Conservation (phyloP, 2,113 vertebrate species). For the Daboia siamensis region DNA sequence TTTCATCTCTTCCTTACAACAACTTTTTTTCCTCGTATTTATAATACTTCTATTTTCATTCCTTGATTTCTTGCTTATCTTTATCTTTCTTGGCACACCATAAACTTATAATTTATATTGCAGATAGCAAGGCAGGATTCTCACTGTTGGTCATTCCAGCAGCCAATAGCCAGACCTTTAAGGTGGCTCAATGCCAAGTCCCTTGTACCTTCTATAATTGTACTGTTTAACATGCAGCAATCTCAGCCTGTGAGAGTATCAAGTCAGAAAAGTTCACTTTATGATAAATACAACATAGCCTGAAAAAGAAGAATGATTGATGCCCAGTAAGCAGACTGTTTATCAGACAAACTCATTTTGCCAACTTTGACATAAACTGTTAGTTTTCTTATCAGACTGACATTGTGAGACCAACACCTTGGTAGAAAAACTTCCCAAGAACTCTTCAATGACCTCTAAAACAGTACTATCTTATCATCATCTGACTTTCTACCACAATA, state of each 20-base stretch:
- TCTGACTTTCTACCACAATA: conserved; percentile 74
- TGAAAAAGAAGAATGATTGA: conserved; percentile 73
- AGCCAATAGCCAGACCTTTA: background rate
- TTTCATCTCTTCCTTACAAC: conserved; percentile 2
- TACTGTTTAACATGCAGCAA: conserved; percentile 49
- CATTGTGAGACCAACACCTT: conserved; percentile 67
- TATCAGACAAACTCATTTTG: conserved; percentile 80
- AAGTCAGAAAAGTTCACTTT: conserved; percentile 73
- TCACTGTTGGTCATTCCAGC: background rate
- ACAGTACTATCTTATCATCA: conserved; percentile 78
- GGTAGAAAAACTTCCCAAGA: conserved; percentile 72
- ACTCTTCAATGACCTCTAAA: conserved; percentile 82
- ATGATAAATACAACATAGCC: conserved; percentile 74
- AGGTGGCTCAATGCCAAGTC: background rate
- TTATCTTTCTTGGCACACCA: background rate
- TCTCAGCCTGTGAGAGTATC: conserved; percentile 55
- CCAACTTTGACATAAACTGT: conserved; percentile 81
- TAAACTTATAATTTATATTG: background rate
- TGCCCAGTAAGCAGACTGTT: conserved; percentile 72
- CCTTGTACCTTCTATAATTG: background rate
- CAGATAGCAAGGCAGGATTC: background rate
- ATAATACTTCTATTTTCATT: background rate
- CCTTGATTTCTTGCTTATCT: background rate
- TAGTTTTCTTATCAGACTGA: conserved; percentile 74
- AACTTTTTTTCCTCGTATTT: background rate